phyloP scores from a whole-genome alignment of 2,888 invertebrate genomes.

The Thymelicus sylvestris region DNA sequence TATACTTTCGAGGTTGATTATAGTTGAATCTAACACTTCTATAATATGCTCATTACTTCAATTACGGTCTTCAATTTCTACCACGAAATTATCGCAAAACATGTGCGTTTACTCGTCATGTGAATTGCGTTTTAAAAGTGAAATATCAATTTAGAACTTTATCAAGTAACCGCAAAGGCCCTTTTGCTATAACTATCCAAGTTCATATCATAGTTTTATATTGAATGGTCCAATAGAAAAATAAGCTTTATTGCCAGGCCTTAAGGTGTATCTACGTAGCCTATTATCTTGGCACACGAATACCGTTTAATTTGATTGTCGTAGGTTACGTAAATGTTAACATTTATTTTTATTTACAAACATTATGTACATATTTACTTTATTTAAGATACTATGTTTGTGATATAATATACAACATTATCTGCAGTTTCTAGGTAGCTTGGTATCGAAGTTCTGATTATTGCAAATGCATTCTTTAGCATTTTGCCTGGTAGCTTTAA shows the following conservation, averaged over 20 bases:
- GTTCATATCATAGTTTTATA: not conserved
- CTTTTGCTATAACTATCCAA: not conserved
- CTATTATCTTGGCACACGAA: not conserved
- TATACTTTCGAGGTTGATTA: too few relatives aligned
- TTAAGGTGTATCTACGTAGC: not conserved
- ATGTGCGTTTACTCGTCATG: not conserved
- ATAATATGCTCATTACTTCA: too few relatives aligned
- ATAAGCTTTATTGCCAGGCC: not conserved
- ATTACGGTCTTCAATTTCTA: not conserved
- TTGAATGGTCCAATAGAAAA: not conserved
- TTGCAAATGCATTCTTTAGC: too few relatives aligned
- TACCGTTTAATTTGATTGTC: not conserved
- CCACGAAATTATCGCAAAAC: conserved; percentile 1
- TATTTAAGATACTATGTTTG: not conserved
- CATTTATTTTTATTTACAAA: not conserved
- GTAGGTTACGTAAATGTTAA: not conserved
- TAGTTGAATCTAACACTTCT: too few relatives aligned
- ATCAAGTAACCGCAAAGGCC: not conserved
- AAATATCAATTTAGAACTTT: conserved; percentile 4
- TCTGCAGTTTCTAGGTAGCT: too few relatives aligned
- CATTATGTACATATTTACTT: not conserved
- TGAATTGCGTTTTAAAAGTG: conserved; percentile 1
- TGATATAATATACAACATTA: too few relatives aligned
- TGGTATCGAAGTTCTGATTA: too few relatives aligned
- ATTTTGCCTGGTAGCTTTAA: too few relatives aligned